Evolutionary conservation across 2,797 vertebrate species (phyloP), one percentile per base, ranked within the genome.

Genomic region (Sebastes kiyomatsui): DNA sequence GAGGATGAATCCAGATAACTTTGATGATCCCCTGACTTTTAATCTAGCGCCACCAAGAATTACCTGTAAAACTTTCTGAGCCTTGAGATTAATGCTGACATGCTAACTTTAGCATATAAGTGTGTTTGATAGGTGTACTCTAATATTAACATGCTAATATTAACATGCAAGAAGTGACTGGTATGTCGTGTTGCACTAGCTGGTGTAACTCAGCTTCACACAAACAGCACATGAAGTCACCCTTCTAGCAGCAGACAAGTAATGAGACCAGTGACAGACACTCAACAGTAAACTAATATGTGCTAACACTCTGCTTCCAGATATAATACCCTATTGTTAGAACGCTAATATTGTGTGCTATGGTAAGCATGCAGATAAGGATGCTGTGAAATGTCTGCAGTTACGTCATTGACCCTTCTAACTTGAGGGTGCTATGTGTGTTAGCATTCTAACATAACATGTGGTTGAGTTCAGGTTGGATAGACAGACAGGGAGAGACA

Each of bases 221-320:
- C 62, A 75, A 72, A 75, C 56, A 11, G 33, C 33, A 25, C 11
- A 58, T 70, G 77, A 80, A 38, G 67, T 82, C 83, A 68, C 18
- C 7, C 22, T 2, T 11, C n/a, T 1, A 23, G 12, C 75, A 38
- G 46, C 42, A 52, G 38, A 20, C 16, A 9, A 42, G 30, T 2
- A n/a, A 22, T 25, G 67, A 55, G 1, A 23, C n/a, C 2, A 74
- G 2, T 6, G 16, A 28, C 46, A 60, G 38, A 72, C 64, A 10
- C 27, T 22, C 2, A 5, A 20, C 80, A 68, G 76, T 27, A 22
- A 64, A 33, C 38, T 32, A 7, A 30, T 12, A 55, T 23, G 55
- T 33, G 60, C 54, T 23, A 23, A 78, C 71, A n/a, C 77, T 62
- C 16, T 16, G 42, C 72, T 20, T 70, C 68, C 18, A 80, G 52